Evolutionary conservation across 2,888 invertebrate species (phyloP), one percentile per base, ranked within the genome.

Genomic region (Drosophila tripunctata): DNA sequence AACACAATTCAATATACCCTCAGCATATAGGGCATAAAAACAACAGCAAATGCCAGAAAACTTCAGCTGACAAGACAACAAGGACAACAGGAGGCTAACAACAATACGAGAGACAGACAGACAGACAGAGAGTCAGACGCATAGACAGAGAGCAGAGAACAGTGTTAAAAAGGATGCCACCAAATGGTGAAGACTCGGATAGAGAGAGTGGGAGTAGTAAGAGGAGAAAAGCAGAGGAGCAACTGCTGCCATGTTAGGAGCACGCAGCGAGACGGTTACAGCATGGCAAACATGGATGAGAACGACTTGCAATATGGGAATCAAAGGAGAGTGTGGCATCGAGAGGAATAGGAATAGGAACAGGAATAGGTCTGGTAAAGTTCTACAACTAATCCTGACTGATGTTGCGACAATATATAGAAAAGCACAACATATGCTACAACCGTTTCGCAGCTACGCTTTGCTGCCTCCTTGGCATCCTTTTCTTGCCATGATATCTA

Each of bases 311-410:
- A 58, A 61, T n/a, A n/a, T 36, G 36, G 45, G 38, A 48, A 44
- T 27, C 48, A 17, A 44, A 14, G 19, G 31, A 6, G 24, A 8
- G 33, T n/a, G 8, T 27, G 24, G 5, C 10, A 7, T 27, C 6
- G 15, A 15, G 2, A 30, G n/a, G 12, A 4, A 12, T 19, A 10
- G 12, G 2, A 15, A 7, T 6, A 17, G 17, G 3, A 3, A 24
- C 2, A 6, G 35, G 24, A 31, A 73, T 67, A 67, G 65, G 62
- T 75, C 73, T 74, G 78, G 73, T 61, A 81, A 82, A 82, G 51
- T 81, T 81, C 80, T 76, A 76, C 80, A 81, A 81, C 80, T 81
- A 81, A 81, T 81, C 82, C 80, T 81, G 80, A 81, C 80, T 81
- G 80, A 81, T 81, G 80, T 81, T 81, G 82, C 80, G 80, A 81